Base-by-base conservation (phyloP, 2,888 invertebrate genomes). In the Nymphalis polychloros region DNA sequence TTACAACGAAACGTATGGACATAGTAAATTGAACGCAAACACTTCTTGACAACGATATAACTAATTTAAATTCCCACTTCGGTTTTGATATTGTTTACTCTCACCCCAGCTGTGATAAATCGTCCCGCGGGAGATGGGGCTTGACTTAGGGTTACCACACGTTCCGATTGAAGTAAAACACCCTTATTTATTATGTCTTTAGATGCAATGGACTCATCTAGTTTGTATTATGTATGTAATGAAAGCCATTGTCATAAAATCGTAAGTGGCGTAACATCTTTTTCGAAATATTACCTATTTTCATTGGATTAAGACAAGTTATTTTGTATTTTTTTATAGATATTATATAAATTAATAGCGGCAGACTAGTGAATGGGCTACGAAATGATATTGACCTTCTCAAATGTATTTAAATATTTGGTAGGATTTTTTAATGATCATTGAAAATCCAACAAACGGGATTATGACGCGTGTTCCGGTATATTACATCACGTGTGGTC, bases 91-190 rank as follows among this genome's bases (percentile, higher is more conserved):
- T 71, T 76, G 77, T 76, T 77, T 73, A 69, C 71, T 64, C 47
- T 65, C 65, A 35, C 72, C 62, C 74, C 77, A 76, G 67, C 78
- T 79, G 81, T 66, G 80, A 81, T 81, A 81, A 80, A 75, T 75
- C 66, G 68, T 59, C 81, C 78, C 77, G 49, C 13, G 31, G 20
- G 78, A 75, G 19, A 41, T 35, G 57, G 35, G 19, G 13, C n/a
- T 19, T 19, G 73, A 35, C 46, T 65, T 69, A 62, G 60, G 53
- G 48, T 20, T 59, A 52, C 48, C 47, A 50, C n/a, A 50, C 17
- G n/a, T 31, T 8, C 1, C 31, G 53, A 55, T 31, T 13, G 10
- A 41, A 31, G 27, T 31, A 31, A 13, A 41, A 13, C 4, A 10
- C 13, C 3, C 41, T 41, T 3, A 13, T 41, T 41, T 41, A 41